phyloP scores from a whole-genome alignment of 1,140 invertebrate species.

The Neocloeon triangulifer region DNA sequence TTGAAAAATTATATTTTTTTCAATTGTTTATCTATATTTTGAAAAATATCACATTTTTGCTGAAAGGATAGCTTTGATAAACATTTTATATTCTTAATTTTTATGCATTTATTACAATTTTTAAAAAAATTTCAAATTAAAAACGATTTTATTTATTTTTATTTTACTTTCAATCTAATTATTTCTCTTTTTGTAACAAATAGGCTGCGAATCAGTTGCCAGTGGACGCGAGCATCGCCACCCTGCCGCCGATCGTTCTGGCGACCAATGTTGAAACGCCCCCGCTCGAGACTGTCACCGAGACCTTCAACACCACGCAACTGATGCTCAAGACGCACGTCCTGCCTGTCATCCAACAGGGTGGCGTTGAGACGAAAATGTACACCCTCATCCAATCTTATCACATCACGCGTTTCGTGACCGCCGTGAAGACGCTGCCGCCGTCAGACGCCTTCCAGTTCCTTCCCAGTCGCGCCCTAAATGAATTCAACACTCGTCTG shows the following conservation, averaged over 20 bases:
- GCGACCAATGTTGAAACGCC: constrained; percentile 50
- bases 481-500: constrained; percentile 65
- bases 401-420: constrained; percentile 60
- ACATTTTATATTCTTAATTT: no score
- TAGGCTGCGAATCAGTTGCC: constrained; percentile 25
- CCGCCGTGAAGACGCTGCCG: constrained; percentile 67
- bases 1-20: no score
- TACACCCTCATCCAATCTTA: constrained; percentile 72
- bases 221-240: constrained; percentile 52
- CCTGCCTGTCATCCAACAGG: constrained; percentile 43
- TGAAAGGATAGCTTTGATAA: no score
- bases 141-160: no score
- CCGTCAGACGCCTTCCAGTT: constrained; percentile 70
- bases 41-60: no score
- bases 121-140: no score
- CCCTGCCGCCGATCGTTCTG: constrained; percentile 52
- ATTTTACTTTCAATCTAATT: no score
- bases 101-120: no score
- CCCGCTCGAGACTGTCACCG: constrained; percentile 65
- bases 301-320: constrained; percentile 75
- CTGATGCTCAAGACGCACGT: constrained; percentile 68
- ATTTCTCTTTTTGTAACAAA: no score
- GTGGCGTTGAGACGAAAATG: constrained; percentile 40
- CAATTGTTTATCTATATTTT: no score
- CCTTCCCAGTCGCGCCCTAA: constrained; percentile 62